These are phyloP conservation scores for Cottus gobio DNA, from an alignment of 2,113 vertebrate species.

Conservation along the genomic window DNA sequence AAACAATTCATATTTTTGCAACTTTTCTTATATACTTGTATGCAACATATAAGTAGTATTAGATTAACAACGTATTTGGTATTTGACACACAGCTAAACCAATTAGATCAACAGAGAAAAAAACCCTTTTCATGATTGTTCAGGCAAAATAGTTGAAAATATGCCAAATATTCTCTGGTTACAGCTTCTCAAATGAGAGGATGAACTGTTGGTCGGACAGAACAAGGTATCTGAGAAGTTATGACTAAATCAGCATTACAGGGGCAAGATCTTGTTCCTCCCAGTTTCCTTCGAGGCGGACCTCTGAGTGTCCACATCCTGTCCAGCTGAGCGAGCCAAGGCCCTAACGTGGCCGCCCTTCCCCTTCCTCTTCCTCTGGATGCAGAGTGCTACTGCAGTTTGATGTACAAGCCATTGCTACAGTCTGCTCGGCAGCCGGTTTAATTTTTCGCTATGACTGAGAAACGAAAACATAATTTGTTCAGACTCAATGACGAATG, in stretches of 20 bases:
- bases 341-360: constrained; percentile 32
- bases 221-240: neutral
- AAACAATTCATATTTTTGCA: neutral
- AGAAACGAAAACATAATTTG: neutral
- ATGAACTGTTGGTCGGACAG: neutral
- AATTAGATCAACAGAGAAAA: neutral
- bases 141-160: neutral
- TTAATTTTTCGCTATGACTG: neutral
- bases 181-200: neutral
- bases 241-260: neutral
- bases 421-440: neutral
- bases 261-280: constrained; percentile 26
- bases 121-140: neutral
- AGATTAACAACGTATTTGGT: neutral
- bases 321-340: constrained; percentile 58
- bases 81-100: neutral
- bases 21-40: neutral
- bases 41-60: neutral
- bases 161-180: neutral
- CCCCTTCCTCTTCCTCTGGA: constrained; percentile 46
- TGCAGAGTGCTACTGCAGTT: constrained; percentile 10
- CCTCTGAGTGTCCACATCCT: constrained; percentile 58
- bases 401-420: neutral
- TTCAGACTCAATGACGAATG: neutral
- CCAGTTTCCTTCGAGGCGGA: constrained; percentile 3